Base-by-base conservation (phyloP, 2,888 invertebrate species). In the Girardia tigrina region DNA sequence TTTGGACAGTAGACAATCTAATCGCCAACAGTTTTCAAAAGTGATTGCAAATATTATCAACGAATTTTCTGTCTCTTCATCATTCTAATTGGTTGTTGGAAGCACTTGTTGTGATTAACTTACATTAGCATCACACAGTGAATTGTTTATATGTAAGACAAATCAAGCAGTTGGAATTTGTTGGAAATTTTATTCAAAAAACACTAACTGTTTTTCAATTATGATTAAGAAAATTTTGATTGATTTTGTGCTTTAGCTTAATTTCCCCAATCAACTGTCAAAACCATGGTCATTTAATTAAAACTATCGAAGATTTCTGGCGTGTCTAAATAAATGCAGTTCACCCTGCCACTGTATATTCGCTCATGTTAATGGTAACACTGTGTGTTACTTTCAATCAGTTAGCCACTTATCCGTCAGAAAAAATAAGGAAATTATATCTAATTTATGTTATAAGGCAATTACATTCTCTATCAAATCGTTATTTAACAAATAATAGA, bases 41-140 rank as follows among this genome's bases (percentile, higher is more conserved):
- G 56, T 56, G 56, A 56, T 56, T 56, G 56, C 56, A 56, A 56
- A 56, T 56, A 56, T 56, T 56, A 56, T 56, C 56, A 56, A 56
- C 56, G 56, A 56, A 56, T 56, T 56, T 56, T 56, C 56, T 56
- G 56, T 56, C 56, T 56, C 56, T 23, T 56, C 56, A 56, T 56
- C 56, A 56, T 12, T 56, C 23, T 56, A 56, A 56, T 56, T 56
- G 56, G 56, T 56, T 56, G 56, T 56, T 56, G 56, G 56, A 56
- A 23, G 56, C 56, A 56, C 56, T 56, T 56, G 56, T 56, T 56
- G 56, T 56, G 56, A 56, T 56, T 56, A 56, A 56, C 56, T 56
- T 56, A 56, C 56, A 56, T 56, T 56, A 56, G 56, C 56, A 56
- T 56, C 56, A 56, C 56, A 56, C 56, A 56, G 56, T 56, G 56